phyloP scores from a whole-genome alignment of 2,888 invertebrate species.

The Amorpha juglandis region DNA sequence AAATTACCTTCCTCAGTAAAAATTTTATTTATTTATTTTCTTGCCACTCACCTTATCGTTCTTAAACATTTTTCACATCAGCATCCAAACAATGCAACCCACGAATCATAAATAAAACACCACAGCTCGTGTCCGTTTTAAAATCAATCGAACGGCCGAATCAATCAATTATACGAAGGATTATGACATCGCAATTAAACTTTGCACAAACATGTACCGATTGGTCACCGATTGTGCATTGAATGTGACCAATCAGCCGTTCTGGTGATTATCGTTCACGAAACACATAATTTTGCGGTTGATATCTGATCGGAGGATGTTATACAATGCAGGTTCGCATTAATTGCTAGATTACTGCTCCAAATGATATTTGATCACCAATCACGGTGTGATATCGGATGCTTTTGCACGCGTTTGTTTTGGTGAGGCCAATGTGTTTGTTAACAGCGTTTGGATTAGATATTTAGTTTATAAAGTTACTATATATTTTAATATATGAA shows the following conservation, averaged over 20 bases:
- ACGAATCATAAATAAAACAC: background rate
- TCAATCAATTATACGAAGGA: slow-evolving; percentile 23
- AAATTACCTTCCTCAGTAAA: no score
- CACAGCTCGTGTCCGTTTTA: slow-evolving; percentile 11
- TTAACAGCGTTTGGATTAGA: background rate
- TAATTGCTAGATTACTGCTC: slow-evolving; percentile 61
- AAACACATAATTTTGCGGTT: slow-evolving; percentile 68
- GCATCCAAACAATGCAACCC: background rate
- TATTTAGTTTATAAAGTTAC: background rate
- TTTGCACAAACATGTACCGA: slow-evolving; percentile 41
- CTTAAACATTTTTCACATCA: no score
- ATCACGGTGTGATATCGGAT: slow-evolving; percentile 22
- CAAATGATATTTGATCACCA: slow-evolving; percentile 43
- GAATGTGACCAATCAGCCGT: slow-evolving; percentile 61
- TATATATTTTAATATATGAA: background rate
- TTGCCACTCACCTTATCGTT: no score
- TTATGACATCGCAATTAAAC: slow-evolving; percentile 37
- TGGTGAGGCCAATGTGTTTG: background rate
- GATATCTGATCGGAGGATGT: slow-evolving; percentile 48
- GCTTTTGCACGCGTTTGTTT: slow-evolving; percentile 13
- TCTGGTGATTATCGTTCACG: slow-evolving; percentile 61
- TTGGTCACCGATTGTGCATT: slow-evolving; percentile 46
- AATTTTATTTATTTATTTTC: no score
- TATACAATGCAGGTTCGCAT: slow-evolving; percentile 53
- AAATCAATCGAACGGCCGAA: slow-evolving; percentile 15